A percentile compares a stretch with the other conserved stretches of the same genome.
phyloP scores from a whole-genome alignment of 2,113 vertebrate species.

The Ammodytes marinus region DNA sequence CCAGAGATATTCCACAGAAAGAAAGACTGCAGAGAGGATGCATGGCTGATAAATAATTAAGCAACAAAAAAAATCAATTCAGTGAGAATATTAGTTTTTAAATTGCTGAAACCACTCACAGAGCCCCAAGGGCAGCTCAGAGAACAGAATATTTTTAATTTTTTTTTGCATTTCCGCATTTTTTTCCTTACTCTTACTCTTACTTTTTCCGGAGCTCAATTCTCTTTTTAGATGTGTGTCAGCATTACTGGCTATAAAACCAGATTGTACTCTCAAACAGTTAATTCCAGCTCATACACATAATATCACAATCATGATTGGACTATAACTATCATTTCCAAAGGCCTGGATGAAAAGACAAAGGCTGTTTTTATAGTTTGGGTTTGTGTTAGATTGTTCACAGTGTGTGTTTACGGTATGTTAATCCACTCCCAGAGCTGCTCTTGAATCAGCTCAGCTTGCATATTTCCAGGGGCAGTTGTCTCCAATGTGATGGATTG shows the following conservation, averaged over 20 bases:
- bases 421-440: conserved; percentile 63
- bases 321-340: conserved; percentile 39
- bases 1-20: background rate
- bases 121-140: too few relatives aligned
- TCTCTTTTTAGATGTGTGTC: too few relatives aligned
- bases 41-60: background rate
- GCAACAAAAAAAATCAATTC: background rate
- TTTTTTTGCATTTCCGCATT: too few relatives aligned
- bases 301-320: conserved; percentile 32
- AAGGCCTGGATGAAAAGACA: conserved; percentile 18
- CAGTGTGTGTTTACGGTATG: conserved; percentile 36
- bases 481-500: conserved; percentile 70
- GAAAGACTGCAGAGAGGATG: background rate
- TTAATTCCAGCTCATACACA: conserved; percentile 46
- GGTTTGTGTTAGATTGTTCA: background rate
- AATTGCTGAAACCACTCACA: background rate
- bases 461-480: conserved; percentile 73
- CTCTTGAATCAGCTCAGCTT: conserved; percentile 37
- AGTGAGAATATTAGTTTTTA: background rate
- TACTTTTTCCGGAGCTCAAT: too few relatives aligned
- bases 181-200: too few relatives aligned
- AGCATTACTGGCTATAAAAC: background rate
- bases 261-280: conserved; percentile 19
- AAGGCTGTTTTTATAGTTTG: conserved; percentile 22
- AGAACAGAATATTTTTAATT: background rate